A percentile compares a stretch with the other conserved stretches of the same genome.
phyloP scores from a whole-genome alignment of 2,888 invertebrate genomes.

The Agrotis clavis region DNA sequence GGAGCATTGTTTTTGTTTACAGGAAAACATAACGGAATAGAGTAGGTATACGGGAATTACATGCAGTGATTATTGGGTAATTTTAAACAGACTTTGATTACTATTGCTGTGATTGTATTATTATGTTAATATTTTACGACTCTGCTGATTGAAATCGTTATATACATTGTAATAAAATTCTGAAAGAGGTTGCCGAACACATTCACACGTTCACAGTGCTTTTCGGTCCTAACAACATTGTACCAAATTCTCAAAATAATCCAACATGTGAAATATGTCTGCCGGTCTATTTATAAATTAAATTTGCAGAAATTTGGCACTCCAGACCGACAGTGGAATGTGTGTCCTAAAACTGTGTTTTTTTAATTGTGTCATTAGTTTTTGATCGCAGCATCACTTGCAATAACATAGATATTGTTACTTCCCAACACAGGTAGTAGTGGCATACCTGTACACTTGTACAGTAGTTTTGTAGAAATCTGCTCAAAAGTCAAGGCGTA shows the following conservation, averaged over 20 bases:
- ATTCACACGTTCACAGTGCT: slow-evolving; percentile 2
- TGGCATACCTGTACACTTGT: not conserved
- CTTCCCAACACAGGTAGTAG: not conserved
- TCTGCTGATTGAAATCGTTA: not conserved
- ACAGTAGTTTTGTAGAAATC: not conserved
- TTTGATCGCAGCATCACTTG: too few relatives aligned
- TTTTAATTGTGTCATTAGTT: slow-evolving; percentile 11
- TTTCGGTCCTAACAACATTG: slow-evolving; percentile 32
- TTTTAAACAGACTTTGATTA: slow-evolving; percentile 17
- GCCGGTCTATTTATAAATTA: slow-evolving; percentile 48
- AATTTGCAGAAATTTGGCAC: slow-evolving; percentile 63
- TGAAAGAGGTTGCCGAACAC: slow-evolving; percentile 26
- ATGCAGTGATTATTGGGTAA: not conserved
- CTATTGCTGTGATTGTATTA: not conserved
- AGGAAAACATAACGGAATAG: slow-evolving; percentile 7
- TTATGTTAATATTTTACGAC: not conserved
- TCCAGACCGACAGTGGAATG: slow-evolving; percentile 49
- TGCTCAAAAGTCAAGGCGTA: not conserved
- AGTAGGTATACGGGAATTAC: slow-evolving; percentile 2
- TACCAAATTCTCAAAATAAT: slow-evolving; percentile 50
- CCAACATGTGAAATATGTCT: slow-evolving; percentile 39
- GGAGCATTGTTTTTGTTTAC: slow-evolving; percentile 37
- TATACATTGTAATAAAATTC: not conserved
- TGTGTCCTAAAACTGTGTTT: slow-evolving; percentile 41
- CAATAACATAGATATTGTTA: too few relatives aligned